Conservation (phyloP, 2,113 vertebrate species). For the Microcebus jonahi region DNA sequence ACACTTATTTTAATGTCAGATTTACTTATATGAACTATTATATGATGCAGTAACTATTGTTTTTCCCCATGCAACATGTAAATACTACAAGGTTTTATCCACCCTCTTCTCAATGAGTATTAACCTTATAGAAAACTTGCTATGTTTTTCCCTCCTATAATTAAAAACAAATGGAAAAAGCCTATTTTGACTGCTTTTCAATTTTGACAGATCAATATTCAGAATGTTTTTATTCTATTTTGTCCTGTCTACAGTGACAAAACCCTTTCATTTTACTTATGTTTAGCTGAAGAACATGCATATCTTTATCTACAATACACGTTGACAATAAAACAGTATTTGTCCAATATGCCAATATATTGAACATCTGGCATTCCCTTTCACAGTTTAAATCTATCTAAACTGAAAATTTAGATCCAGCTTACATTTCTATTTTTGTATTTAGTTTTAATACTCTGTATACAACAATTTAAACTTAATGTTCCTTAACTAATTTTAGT, state of each 20-base stretch:
- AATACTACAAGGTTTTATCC: neutral
- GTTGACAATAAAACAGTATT: neutral
- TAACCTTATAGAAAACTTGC: neutral
- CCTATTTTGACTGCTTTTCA: neutral
- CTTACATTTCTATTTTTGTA: neutral
- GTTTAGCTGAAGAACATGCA: too few species aligned
- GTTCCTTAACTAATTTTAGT: neutral
- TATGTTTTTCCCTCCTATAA: neutral
- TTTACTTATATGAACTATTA: neutral
- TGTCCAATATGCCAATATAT: neutral
- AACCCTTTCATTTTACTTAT: too few species aligned
- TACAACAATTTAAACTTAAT: neutral
- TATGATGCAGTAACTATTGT: neutral
- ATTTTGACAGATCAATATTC: neutral
- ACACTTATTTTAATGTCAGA: neutral
- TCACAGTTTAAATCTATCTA: neutral
- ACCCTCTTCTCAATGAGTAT: neutral
- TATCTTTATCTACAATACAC: neutral
- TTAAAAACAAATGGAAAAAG: neutral
- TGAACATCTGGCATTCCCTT: neutral
- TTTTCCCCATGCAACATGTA: neutral
- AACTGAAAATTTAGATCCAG: neutral
- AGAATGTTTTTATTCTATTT: too few species aligned
- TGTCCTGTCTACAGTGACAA: too few species aligned
- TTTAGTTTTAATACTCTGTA: neutral